A percentile compares a stretch with the other conserved stretches of the same genome.
Conservation (phyloP, 2,113 vertebrate species). For the Phalacrocorax carbo region DNA sequence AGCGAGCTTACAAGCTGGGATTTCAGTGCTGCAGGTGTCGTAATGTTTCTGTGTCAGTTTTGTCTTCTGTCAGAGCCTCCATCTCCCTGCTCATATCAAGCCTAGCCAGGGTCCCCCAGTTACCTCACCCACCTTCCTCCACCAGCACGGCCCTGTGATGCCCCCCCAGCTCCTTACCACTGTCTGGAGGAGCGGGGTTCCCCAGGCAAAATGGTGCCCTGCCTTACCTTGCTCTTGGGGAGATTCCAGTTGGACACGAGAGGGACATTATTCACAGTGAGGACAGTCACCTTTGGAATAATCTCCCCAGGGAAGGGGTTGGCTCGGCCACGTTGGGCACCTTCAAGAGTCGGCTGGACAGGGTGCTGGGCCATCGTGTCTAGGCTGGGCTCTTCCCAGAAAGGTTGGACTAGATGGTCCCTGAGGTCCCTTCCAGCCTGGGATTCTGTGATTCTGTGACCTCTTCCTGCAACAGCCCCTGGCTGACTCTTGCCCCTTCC, state of each 20-base stretch:
- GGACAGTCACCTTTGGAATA: too few relatives aligned
- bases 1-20: neutral
- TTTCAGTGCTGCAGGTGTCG: neutral
- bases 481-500: neutral
- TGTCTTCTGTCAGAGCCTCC: neutral
- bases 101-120: neutral
- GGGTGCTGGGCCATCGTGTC: too few relatives aligned
- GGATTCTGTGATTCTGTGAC: too few relatives aligned
- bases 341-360: too few relatives aligned
- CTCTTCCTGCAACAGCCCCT: neutral
- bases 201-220: neutral
- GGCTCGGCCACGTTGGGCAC: too few relatives aligned
- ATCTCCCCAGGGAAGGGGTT: too few relatives aligned
- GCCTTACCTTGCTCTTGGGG: neutral
- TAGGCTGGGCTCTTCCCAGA: too few relatives aligned
- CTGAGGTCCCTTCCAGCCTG: too few relatives aligned
- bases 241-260: too few relatives aligned
- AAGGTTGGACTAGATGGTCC: too few relatives aligned
- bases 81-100: neutral
- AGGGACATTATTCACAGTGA: too few relatives aligned
- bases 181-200: accelerated
- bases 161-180: accelerated
- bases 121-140: neutral
- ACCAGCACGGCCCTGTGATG: neutral
- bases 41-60: neutral